Evolutionary conservation across 2,797 vertebrate genomes (phyloP).

Genomic region (Gadopsis marmoratus): DNA sequence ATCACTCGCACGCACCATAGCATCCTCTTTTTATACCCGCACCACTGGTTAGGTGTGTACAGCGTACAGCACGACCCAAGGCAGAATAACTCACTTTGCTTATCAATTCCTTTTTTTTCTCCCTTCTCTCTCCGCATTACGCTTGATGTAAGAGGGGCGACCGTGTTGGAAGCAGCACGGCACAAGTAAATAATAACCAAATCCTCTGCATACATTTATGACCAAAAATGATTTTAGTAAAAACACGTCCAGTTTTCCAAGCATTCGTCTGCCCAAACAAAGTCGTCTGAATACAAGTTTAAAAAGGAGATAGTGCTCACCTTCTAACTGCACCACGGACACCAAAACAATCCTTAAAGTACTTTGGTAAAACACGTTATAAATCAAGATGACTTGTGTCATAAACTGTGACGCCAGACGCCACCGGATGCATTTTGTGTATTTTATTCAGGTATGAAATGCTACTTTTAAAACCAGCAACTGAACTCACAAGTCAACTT

Average conservation of each 20-base stretch:
- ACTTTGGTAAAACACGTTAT: neutral
- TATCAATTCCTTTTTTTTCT: too few relatives aligned
- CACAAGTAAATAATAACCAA: neutral
- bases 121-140: too few relatives aligned
- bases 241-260: neutral
- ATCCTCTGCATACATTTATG: neutral
- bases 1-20: neutral
- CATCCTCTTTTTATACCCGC: neutral
- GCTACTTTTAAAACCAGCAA: conserved; percentile 8
- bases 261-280: neutral
- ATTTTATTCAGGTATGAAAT: conserved; percentile 37
- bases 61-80: neutral
- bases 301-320: neutral
- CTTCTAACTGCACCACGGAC: neutral
- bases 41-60: neutral
- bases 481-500: conserved; percentile 2
- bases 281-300: neutral
- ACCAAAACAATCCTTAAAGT: neutral
- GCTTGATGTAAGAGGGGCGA: neutral
- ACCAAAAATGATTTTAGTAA: neutral
- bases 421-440: neutral
- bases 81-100: too few relatives aligned
- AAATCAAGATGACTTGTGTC: neutral
- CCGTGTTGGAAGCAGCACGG: neutral
- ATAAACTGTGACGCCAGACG: neutral